Evolutionary conservation across 2,797 vertebrate species (phyloP), one percentile per base, ranked within the genome.

Genomic region (Chromobotia macracanthus): DNA sequence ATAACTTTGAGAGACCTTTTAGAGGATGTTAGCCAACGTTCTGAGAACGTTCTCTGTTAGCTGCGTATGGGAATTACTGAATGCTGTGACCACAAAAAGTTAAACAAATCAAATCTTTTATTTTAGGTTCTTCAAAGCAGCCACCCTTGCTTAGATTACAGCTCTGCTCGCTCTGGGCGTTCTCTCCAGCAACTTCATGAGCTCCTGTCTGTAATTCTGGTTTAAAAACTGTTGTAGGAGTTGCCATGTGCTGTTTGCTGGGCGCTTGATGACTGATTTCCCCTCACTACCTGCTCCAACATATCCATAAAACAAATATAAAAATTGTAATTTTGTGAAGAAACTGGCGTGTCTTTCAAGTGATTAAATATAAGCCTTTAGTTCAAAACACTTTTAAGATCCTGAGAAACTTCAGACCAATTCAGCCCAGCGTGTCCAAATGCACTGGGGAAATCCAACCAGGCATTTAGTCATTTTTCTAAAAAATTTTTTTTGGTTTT

Each of bases 151-250:
- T 25, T 8, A 61, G 58, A 61, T 61, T 61, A 61, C 58, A 61
- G 25, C 58, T 28, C 58, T 61, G 23, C 23, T 16, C 13, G 1
- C 25, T 61, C 58, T 28, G 25, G 56, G 13, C 58, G 28, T 61
- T 31, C 25, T 28, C 58, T 61, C 25, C 16, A 61, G 6, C 58
- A 31, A 18, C 19, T 31, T 61, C 25, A 31, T 9, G 58, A 61
- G 25, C 5, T 61, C 58, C 6, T 15, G 25, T 28, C 58, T 61
- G 58, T 61, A 61, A 61, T 61, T 60, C 58, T 28, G 31, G 25
- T 58, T 31, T 16, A 53, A 31, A 16, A 61, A 61, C 58, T 61
- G 13, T 61, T 61, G 58, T 61, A 31, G 58, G 25, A 61, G 58
- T 61, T 61, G 25, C 58, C 58, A 61, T 31, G 13, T 31, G 58